Base-by-base conservation (phyloP, 37 sponge, comb jelly and placozoan genomes). In the Corticium candelabrum region DNA sequence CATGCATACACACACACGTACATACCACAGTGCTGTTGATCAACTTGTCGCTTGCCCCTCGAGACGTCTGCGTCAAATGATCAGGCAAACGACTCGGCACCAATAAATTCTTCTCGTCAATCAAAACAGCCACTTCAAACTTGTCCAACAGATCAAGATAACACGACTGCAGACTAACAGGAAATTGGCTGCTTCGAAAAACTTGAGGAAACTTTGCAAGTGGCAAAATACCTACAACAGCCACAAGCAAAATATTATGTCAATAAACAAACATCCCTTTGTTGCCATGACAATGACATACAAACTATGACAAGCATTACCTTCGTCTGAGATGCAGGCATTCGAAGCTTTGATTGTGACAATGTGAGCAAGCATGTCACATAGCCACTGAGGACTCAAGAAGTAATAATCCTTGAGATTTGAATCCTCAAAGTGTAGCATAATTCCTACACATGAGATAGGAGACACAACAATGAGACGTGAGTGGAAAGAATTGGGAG, bases 341-440 rank as follows among this genome's bases (percentile, higher is more conserved):
- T 93, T 93, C 31, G 90, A 91, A 43, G 86, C 95, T 21, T 91
- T 86, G 7, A 94, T 87, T n/a, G 95, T 94, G 68, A 94, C 84
- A 31, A 94, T 77, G 39, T 94, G 95, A 43, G 95, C 95, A 35
- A 94, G 76, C 95, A 94, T 94, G 80, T 94, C 95, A 82, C 92
- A 90, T 34, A 94, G 76, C 95, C 95, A 94, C 87, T 94, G 95
- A 2, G 95, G 95, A 76, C 89, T 86, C 35, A 94, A 76, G 76
- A 94, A 94, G 86, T 91, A 94, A 41, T 89, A 86, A 70, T 94
- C 89, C 57, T 73, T 88, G 56, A 94, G 91, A 29, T 87, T 85
- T 2, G 91, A 89, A 0, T 91, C 90, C 56, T 77, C 89, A 74
- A 89, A 94, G 73, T 70, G 73, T 5, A 70, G 31, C 35, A 70